Evolutionary conservation across 2,113 vertebrate species (phyloP), one percentile per base, ranked within the genome.

Genomic region (Rhinopomastus cyanomelas): DNA sequence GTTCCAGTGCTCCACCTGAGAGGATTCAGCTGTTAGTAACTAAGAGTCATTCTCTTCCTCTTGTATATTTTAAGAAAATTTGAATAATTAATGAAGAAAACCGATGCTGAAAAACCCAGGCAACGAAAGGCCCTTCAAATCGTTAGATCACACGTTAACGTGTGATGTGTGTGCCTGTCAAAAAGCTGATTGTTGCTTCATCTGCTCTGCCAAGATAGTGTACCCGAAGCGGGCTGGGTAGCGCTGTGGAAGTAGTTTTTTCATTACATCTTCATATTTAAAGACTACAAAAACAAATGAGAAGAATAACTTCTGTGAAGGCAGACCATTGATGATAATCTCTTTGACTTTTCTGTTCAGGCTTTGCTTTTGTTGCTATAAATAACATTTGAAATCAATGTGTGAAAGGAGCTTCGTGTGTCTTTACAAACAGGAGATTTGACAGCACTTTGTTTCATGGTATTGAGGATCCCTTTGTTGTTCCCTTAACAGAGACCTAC

Each of bases 391-490:
- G 93, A 96, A 97, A 96, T 89, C 82, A 87, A 91, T 95, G 61
- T 95, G 82, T 88, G 78, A 92, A 96, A 96, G 72, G 85, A 96
- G 90, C 89, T 97, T 93, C 61, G 4, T 91, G 61, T 93, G 87
- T 94, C 93, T 97, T 94, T 95, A 93, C 96, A 97, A 97, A 96
- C 69, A 46, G 73, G 87, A 93, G 93, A 97, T 97, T 96, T 96
- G 92, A 96, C 84, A 72, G 93, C 94, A 95, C 95, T 97, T 97
- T 96, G 92, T 96, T 98, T 97, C 96, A 96, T 80, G 80, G 74
- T 90, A 95, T 96, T 97, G 95, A 96, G 86, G 80, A 92, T 96
- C 97, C 96, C 97, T 98, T 98, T 98, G 97, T 98, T 97, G 93
- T 94, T 96, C 94, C 75, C 91, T 98, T 97, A 97, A 96, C 92